Evolutionary conservation across 1,140 invertebrate species (phyloP), one percentile per base, ranked within the genome.

Genomic region (Sarcophaga peregrina): DNA sequence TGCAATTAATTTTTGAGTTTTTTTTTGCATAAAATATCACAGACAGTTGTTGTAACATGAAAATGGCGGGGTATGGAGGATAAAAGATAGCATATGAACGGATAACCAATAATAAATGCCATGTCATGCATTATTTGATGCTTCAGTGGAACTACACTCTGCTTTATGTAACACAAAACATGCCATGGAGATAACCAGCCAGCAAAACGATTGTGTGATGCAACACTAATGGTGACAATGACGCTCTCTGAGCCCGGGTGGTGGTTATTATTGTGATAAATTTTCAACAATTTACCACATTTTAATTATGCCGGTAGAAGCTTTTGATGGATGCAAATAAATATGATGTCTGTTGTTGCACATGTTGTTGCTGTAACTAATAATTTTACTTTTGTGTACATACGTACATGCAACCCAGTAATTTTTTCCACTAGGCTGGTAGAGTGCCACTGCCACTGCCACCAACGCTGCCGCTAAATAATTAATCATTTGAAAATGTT

Each of bases 271-370:
- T 20, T 20, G 62, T 68, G 62, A 68, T 68, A 68, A 68, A 68
- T 68, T 68, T 68, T 68, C 25, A 68, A 68, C 62, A 68, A 68
- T 68, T 68, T 68, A 68, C 62, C 62, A 68, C 62, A 68, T 68
- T 68, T 68, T 68, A 68, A 68, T 68, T 68, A 68, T 68, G 62
- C 62, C 62, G 62, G 62, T 25, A 20, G 54, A 20, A 68, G 10
- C 10, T 68, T 37, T 20, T 68, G 62, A 9, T n/a, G n/a, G n/a
- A n/a, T n/a, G n/a, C n/a, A n/a, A n/a, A n/a, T n/a, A n/a, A n/a
- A n/a, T n/a, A n/a, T n/a, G n/a, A 68, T 52, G 50, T 52, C 1
- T 52, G 13, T 52, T 52, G 13, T 52, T 58, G 54, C 15, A 58
- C 54, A 58, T 58, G 15, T 13, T 13, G 54, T 13, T 58, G 7